Base-by-base conservation (phyloP, 2,113 vertebrate genomes). In the Dasyurus viverrinus region DNA sequence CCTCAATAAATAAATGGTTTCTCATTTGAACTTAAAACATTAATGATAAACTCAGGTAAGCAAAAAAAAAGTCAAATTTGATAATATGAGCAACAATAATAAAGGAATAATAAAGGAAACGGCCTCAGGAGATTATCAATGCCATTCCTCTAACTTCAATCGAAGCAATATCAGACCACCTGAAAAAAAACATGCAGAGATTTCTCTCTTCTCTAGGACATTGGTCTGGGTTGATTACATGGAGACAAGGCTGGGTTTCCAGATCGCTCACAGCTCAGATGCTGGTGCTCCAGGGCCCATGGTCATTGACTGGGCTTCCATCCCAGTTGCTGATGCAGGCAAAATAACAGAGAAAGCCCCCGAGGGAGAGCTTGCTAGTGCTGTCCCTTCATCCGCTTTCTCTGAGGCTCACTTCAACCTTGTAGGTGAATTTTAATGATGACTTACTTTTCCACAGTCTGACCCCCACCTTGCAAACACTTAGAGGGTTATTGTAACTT, bases 11-110 rank as follows among this genome's bases (percentile, higher is more conserved):
- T 47, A 22, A 55, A 54, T 36, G 50, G 19, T n/a, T 54, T 36
- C 30, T 68, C 30, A 68, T 68, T 68, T 36, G 30, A n/a, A 68
- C 30, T 68, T 68, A 68, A 36, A 30, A 90, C 36, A 54, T 36
- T 90, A 94, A 94, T 91, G 27, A 14, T 92, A 91, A 91, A 96
- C 89, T 16, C 52, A 95, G 94, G 89, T 46, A 50, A 54, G 53
- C 48, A 4, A 90, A 68, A 48, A 4, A 23, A n/a, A 36, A 48
- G 1, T 3, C 22, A 0, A 22, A 84, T 42, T 84, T 19, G 16
- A 22, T 91, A 54, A 60, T 42, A 12, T 22, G 27, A 26, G 23
- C 90, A 54, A 91, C 46, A 25, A 57, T n/a, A 92, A 57, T 24
- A 76, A 90, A 25, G 47, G 90, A 92, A 22, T 52, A 52, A 48